Evolutionary conservation across 2,888 invertebrate genomes (phyloP).

Genomic region (Acrobasis repandana): DNA sequence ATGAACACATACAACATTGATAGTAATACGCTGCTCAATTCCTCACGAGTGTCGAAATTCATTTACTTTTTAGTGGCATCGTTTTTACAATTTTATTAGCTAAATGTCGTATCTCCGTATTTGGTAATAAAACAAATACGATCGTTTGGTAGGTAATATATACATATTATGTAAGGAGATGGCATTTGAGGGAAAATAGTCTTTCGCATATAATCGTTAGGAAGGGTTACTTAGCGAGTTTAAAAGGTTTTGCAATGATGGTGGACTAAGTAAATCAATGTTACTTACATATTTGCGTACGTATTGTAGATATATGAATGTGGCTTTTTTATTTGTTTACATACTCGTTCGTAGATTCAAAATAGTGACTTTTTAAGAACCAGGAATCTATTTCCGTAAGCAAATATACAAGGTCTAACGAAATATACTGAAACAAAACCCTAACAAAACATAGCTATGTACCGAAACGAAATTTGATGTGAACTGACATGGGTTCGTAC

Average conservation of each 20-base stretch:
- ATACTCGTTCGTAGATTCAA: no score
- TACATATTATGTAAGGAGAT: background rate
- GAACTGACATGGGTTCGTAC: no score
- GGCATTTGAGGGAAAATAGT: background rate
- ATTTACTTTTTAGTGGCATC: background rate
- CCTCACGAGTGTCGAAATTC: background rate
- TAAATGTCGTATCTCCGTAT: background rate
- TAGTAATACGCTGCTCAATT: background rate
- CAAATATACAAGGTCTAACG: no score
- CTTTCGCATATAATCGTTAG: background rate
- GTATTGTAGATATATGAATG: no score
- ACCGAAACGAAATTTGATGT: no score
- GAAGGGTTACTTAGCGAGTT: background rate
- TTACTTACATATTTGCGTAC: no score
- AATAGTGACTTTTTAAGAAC: no score
- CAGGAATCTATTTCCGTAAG: no score
- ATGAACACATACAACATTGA: background rate
- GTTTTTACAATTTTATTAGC: constrained; percentile 1
- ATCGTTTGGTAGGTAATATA: background rate
- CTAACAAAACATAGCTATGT: no score
- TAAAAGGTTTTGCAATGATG: background rate
- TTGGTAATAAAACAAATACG: background rate
- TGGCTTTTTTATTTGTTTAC: no score
- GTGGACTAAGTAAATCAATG: background rate
- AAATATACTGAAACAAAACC: no score